These are phyloP conservation scores for Bubo bubo DNA, from an alignment of 2,113 vertebrate species.

Conservation along the genomic window DNA sequence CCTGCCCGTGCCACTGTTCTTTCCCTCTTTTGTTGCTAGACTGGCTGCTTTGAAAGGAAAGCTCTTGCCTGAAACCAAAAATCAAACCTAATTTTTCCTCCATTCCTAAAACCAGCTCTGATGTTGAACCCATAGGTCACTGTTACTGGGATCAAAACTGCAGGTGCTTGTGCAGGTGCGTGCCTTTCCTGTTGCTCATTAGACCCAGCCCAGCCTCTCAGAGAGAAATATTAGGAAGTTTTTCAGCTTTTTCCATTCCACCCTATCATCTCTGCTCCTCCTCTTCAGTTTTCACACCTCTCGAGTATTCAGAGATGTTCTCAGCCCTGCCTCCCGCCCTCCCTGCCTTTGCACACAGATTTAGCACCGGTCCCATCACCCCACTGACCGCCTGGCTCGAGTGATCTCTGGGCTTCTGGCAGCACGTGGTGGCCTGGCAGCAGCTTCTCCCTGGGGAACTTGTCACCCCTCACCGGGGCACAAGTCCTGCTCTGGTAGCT, in stretches of 20 bases:
- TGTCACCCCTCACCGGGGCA: not conserved
- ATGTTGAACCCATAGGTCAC: not conserved
- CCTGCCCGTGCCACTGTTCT: not conserved
- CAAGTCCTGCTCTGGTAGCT: not conserved
- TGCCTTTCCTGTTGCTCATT: not conserved
- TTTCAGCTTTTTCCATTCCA: not conserved
- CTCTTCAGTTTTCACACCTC: not conserved
- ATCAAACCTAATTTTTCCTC: not conserved
- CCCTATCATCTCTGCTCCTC: not conserved
- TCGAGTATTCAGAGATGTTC: not conserved
- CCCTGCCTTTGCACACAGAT: not conserved
- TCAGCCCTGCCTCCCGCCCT: not conserved
- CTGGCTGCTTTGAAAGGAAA: not conserved
- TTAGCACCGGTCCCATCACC: not conserved
- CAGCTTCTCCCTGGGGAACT: not conserved
- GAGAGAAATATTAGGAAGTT: not conserved
- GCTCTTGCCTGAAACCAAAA: not conserved
- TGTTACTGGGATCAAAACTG: not conserved
- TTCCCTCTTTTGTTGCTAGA: not conserved
- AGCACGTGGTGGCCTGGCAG: fast-evolving
- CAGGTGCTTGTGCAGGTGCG: not conserved
- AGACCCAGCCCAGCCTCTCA: not conserved
- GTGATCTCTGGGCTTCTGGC: not conserved
- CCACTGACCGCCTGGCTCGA: fast-evolving
- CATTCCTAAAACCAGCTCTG: not conserved